A percentile compares a stretch with the other conserved stretches of the same genome.
These are phyloP conservation scores for Paraplagusia blochii DNA, from an alignment of 2,113 vertebrate species.

Conservation along the genomic window DNA sequence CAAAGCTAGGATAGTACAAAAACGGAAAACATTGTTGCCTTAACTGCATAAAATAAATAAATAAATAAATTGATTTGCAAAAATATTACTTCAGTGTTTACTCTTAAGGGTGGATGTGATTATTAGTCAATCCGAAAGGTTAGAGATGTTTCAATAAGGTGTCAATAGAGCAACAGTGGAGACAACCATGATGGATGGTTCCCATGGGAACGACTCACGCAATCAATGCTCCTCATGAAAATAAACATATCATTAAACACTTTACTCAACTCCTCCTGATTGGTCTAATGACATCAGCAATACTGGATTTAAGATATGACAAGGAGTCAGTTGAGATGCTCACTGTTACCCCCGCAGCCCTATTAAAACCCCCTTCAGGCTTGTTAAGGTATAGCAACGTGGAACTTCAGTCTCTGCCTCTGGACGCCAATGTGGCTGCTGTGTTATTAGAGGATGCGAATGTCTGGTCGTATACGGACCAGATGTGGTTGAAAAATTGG, in stretches of 20 bases:
- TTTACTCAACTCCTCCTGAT: conserved; percentile 14
- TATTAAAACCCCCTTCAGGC: too few relatives aligned
- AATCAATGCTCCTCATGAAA: conserved; percentile 58
- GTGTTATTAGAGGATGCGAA: neutral
- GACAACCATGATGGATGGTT: conserved; percentile 50
- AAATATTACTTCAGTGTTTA: conserved; percentile 26
- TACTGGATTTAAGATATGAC: conserved; percentile 1
- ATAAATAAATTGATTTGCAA: conserved; percentile 19
- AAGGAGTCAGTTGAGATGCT: neutral
- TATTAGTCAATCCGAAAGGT: conserved; percentile 55
- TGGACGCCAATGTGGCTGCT: neutral
- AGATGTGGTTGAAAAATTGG: conserved; percentile 54
- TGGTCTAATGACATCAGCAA: conserved; percentile 7
- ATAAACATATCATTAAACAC: conserved; percentile 51
- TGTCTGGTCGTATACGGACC: conserved; percentile 6
- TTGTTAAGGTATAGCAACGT: too few relatives aligned
- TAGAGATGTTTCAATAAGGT: conserved; percentile 46
- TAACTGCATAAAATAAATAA: conserved; percentile 15
- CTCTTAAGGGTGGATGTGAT: conserved; percentile 38
- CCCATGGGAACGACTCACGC: conserved; percentile 42
- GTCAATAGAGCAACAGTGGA: conserved; percentile 55
- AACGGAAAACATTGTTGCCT: neutral
- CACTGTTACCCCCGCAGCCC: too few relatives aligned
- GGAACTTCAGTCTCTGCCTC: too few relatives aligned
- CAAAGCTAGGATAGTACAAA: too few relatives aligned